phyloP scores from a whole-genome alignment of 2,797 vertebrate species.

The Aldrovandia affinis region DNA sequence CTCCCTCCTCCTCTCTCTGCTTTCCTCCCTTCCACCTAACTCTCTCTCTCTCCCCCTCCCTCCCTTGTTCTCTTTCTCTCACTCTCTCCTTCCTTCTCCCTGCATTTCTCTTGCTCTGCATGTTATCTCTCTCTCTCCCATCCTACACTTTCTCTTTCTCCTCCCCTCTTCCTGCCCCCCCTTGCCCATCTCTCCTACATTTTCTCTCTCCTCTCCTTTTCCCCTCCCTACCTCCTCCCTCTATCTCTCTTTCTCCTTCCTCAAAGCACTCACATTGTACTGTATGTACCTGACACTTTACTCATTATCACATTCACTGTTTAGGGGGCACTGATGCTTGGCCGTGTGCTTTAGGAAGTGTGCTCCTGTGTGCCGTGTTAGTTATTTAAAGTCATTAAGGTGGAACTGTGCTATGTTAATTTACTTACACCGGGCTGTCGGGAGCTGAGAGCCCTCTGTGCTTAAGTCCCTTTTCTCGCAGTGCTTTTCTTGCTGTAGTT shows the following conservation, averaged over 20 bases:
- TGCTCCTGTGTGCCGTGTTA: neutral
- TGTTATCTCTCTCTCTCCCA: neutral
- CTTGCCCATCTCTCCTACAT: neutral
- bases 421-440: neutral
- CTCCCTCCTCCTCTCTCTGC: neutral
- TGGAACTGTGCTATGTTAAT: neutral
- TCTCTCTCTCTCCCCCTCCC: neutral
- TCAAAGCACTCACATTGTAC: neutral
- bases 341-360: neutral
- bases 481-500: neutral
- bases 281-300: neutral
- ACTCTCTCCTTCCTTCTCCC: neutral
- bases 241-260: neutral
- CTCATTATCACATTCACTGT: conserved; percentile 2
- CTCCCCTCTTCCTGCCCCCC: too few relatives aligned
- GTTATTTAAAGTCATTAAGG: neutral
- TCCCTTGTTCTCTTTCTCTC: neutral
- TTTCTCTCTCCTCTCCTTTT: neutral
- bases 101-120: neutral
- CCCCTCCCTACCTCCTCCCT: neutral
- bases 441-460: neutral
- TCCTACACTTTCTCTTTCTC: neutral
- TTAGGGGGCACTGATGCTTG: neutral
- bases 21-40: neutral
- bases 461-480: neutral